Base-by-base conservation (phyloP, 2,888 invertebrate species). In the Mythimna pallens region DNA sequence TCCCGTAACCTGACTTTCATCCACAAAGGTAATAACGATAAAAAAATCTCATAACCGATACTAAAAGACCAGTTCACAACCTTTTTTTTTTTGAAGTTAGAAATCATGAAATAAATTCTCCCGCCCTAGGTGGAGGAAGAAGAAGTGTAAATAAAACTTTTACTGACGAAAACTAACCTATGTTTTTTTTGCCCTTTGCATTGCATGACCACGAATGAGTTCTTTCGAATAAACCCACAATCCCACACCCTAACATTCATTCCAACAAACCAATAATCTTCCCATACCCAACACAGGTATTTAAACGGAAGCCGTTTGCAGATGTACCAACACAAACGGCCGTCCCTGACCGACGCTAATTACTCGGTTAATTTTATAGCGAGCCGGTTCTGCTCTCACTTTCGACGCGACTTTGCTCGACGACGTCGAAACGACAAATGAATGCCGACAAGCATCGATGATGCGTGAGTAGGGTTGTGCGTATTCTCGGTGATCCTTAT, bases 341-440 rank as follows among this genome's bases (percentile, higher is more conserved):
- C 81, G 81, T 86, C 82, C 79, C 80, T 88, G 86, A 85, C 85
- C 84, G 81, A 72, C 34, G 34, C 87, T 91, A 89, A 90, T 91
- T 90, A 88, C 87, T 78, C 66, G 76, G 80, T 86, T 89, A 89
- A 91, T 75, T 75, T 75, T 78, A 71, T 90, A 89, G 85, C 86
- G 71, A 81, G 78, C 86, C 79, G 70, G 82, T 78, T 80, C 79
- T 81, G 73, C 90, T 91, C 88, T 91, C 89, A 86, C 89, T 91
- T 88, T 89, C 85, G 71, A 68, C 66, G 61, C 69, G 78, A 75
- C 78, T 84, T 67, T 47, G 63, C 73, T 67, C 68, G 64, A 58
- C 63, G 58, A 85, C 78, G 80, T 72, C 75, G 63, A 62, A 76
- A 59, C 77, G 82, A 87, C 76, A 82, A 87, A 89, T 88, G 80